Evolutionary conservation across 1,140 invertebrate genomes (phyloP), one percentile per base, ranked within the genome.

Genomic region (Dufourea novaeangliae): DNA sequence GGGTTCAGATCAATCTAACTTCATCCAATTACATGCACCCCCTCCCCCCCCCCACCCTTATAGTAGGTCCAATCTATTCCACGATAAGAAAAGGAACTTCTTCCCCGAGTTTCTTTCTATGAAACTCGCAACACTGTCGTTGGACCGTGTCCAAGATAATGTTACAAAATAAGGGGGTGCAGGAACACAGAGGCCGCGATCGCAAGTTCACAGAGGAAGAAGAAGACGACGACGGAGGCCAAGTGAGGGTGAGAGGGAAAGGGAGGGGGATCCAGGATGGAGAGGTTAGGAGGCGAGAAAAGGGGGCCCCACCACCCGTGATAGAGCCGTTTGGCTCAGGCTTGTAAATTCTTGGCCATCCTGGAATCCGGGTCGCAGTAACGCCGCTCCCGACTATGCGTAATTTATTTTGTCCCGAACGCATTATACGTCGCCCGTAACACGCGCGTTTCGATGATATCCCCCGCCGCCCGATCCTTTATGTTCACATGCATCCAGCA

Each of bases 101-200:
- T 29, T 20, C 14, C 5, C 0, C 22, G 44, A 32, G 39, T 57
- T 37, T 79, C 44, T 79, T 77, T 81, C 67, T 78, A 79, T 74
- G 79, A 82, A 77, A 46, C 78, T 68, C 41, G 32, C 79, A 77
- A 73, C 70, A 67, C 66, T 25, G 52, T 81, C 66, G 44, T 86
- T 90, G 88, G 87, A 87, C 34, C 14, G 69, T n/a, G 10, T 88
- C 83, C 87, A 89, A 90, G 78, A 80, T 79, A 86, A 84, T 83
- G 82, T 83, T 66, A 73, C 76, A 52, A 64, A 72, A 83, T 83
- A 70, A 69, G 68, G 71, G 54, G 63, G 20, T 14, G 1, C 46
- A 70, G 52, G 12, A 76, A 70, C 17, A 68, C 54, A n/a, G n/a
- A 29, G 66, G n/a, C n/a, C 22, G 39, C 50, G 69, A 86, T 59